Base-by-base conservation (phyloP, 1,140 invertebrate species). In the Anoplophora glabripennis region DNA sequence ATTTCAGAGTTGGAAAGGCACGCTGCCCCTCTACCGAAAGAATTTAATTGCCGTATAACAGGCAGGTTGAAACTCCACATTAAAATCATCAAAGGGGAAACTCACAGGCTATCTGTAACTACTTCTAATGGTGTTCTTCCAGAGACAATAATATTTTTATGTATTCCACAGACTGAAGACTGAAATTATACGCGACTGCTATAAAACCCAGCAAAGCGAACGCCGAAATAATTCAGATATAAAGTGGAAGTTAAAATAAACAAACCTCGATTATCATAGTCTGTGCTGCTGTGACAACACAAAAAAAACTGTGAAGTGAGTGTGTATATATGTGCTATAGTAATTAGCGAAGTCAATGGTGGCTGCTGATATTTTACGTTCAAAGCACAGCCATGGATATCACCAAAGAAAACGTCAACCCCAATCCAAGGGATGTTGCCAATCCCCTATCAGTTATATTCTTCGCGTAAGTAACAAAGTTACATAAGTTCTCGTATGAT, bases 381-480 rank as follows among this genome's bases (percentile, higher is more conserved):
- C 18, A 2, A 28, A 42, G 1, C 4, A 48, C 34, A 53, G 40
- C 9, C 14, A 73, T 73, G 72, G 72, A 73, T 67, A 61, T 68
- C 8, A 68, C 69, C 11, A 65, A 71, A 49, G 70, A 73, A 55
- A 59, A 64, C 55, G 60, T 64, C 59, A 72, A 72, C 57, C 69
- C 67, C 4, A 73, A 73, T 62, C 72, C 72, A 3, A 69, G 68
- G 47, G 72, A 73, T 36, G 63, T 64, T 11, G 68, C 72, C 35
- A 73, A 72, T 63, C 60, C 63, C 17, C 37, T 73, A 3, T 71
- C 70, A 11, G 44, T 72, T 4, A 15, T 72, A 44, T 71, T 72
- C 58, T 73, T 73, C 54, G 67, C 70, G 72, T 73, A 68, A 73
- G 72, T 72, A 34, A 17, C 44, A 1, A n/a, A n/a, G n/a, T 28